These are phyloP conservation scores for Falco peregrinus DNA, from an alignment of 2,797 vertebrate species.

Conservation along the genomic window DNA sequence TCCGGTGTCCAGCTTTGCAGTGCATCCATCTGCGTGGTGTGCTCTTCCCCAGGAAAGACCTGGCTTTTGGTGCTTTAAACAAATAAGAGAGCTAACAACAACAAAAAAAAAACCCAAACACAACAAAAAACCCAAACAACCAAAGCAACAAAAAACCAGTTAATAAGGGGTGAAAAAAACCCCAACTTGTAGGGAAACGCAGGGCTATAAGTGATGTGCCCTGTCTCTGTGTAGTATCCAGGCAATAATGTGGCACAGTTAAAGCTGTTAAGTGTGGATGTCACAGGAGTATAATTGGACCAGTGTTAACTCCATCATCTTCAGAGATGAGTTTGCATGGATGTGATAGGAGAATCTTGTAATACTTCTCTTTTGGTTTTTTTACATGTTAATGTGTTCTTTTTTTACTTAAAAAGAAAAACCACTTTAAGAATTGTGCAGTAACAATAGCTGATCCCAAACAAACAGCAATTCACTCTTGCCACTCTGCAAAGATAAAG, in stretches of 20 bases:
- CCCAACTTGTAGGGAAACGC: not conserved
- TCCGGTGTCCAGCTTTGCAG: not conserved
- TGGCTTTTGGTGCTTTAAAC: not conserved
- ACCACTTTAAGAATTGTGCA: constrained; percentile 11
- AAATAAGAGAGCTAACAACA: not conserved
- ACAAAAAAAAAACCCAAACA: not conserved
- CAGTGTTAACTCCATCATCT: not conserved
- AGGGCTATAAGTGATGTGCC: not conserved
- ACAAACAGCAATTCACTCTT: constrained; percentile 65
- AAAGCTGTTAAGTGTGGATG: not conserved
- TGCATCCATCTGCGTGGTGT: not conserved
- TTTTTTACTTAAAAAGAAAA: not conserved
- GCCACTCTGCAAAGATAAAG: constrained; percentile 67
- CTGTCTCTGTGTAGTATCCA: not conserved
- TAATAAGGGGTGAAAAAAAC: not conserved
- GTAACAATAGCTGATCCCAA: constrained; percentile 68
- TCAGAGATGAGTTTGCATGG: not conserved
- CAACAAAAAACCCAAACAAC: not conserved
- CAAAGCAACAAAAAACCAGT: not conserved
- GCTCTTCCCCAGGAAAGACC: not conserved
- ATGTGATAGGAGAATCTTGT: not conserved
- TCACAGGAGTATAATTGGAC: not conserved
- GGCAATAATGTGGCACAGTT: not conserved
- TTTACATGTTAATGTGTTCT: not conserved
- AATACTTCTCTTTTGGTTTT: not conserved